Base-by-base conservation (phyloP, 2,888 invertebrate species). In the Lobophora halterata region DNA sequence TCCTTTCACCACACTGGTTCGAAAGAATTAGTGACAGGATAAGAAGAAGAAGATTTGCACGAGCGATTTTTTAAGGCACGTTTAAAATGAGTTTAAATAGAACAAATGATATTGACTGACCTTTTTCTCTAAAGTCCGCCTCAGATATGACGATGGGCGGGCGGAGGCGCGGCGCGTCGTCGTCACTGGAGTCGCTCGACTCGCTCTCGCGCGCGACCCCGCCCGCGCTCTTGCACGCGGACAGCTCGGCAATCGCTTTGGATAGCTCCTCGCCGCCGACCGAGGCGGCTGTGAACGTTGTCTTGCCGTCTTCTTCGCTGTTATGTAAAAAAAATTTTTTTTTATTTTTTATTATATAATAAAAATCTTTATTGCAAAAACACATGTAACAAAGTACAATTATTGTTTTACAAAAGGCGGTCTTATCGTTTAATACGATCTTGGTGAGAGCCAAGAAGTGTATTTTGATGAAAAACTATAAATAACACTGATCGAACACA, bases 41-140 rank as follows among this genome's bases (percentile, higher is more conserved):
- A n/a, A n/a, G n/a, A n/a, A n/a, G n/a, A n/a, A n/a, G n/a, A n/a
- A n/a, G n/a, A n/a, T n/a, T n/a, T n/a, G n/a, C n/a, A n/a, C n/a
- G n/a, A n/a, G n/a, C n/a, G n/a, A n/a, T n/a, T n/a, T n/a, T n/a
- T n/a, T n/a, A n/a, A n/a, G n/a, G n/a, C n/a, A n/a, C n/a, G n/a
- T n/a, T n/a, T n/a, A n/a, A n/a, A n/a, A n/a, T n/a, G n/a, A n/a
- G n/a, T n/a, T n/a, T n/a, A n/a, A n/a, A n/a, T n/a, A n/a, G n/a
- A n/a, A n/a, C n/a, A n/a, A n/a, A n/a, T 6, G 13, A 2, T 4
- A 13, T 11, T 5, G n/a, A 14, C 12, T 1, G 13, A 86, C 88
- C 87, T 57, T 86, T 86, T 54, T 88, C 88, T 14, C 80, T 61
- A 44, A 88, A 86, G 52, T 87, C 86, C 0, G 87, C 86, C 52